Evolutionary conservation across 2,888 invertebrate genomes (phyloP).

Genomic region (Phorcus lineatus): DNA sequence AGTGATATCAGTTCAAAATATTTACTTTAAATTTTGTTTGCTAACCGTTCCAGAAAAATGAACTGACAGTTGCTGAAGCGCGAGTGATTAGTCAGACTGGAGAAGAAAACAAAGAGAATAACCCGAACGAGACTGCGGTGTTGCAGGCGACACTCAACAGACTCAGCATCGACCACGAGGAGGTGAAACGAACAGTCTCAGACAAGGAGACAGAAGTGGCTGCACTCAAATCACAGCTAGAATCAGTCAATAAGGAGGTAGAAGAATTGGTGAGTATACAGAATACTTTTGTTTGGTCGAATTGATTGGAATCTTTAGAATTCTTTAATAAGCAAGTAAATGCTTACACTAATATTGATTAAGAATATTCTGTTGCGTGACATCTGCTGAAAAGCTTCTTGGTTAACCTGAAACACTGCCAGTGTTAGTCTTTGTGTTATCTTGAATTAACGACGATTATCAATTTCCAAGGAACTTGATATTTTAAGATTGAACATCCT

Average conservation of each 20-base stretch:
- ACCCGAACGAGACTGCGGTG: slow-evolving; percentile 61
- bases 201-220: slow-evolving; percentile 59
- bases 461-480: too few species aligned
- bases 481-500: too few species aligned
- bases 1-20: too few species aligned
- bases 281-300: too few species aligned
- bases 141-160: slow-evolving; percentile 63
- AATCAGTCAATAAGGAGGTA: slow-evolving; percentile 50
- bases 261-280: slow-evolving; percentile 52
- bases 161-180: slow-evolving; percentile 59
- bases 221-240: slow-evolving; percentile 52
- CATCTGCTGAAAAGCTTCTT: too few species aligned
- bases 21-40: neutral
- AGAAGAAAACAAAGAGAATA: slow-evolving; percentile 64
- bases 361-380: too few species aligned
- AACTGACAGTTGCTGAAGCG: slow-evolving; percentile 59
- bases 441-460: too few species aligned
- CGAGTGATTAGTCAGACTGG: slow-evolving; percentile 46
- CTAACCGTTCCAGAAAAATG: slow-evolving; percentile 52
- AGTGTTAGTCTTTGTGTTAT: too few species aligned
- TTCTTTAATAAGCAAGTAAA: too few species aligned
- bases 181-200: slow-evolving; percentile 47
- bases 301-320: too few species aligned
- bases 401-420: too few species aligned
- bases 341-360: too few species aligned